Conservation (phyloP, 2,888 invertebrate genomes). For the Ypsolopha scabrella region DNA sequence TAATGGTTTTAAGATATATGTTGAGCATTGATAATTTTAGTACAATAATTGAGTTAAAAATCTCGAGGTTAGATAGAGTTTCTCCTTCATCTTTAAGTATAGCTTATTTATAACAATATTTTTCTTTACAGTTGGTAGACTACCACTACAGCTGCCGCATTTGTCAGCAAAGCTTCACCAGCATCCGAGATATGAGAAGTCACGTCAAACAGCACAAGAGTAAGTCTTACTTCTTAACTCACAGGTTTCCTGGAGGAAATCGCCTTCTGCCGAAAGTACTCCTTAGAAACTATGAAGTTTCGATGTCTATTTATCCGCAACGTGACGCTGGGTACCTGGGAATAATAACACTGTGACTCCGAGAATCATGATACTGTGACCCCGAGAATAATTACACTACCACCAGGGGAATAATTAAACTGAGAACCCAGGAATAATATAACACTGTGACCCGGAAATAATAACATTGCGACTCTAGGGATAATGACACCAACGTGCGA, state of each 20-base stretch:
- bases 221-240: conserved; percentile 14
- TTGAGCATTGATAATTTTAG: no score
- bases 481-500: not conserved
- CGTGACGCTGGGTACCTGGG: not conserved
- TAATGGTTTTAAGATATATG: no score
- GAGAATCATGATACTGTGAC: no score
- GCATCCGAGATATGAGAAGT: conserved; percentile 28
- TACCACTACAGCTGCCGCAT: conserved; percentile 53
- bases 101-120: not conserved
- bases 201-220: conserved; percentile 38
- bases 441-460: not conserved
- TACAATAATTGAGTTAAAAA: no score
- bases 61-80: no score
- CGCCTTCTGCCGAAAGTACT: not conserved
- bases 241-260: not conserved
- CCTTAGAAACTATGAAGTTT: not conserved
- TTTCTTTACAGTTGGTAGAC: conserved; percentile 29
- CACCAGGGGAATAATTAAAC: no score
- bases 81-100: no score
- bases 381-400: no score
- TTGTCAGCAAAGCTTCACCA: conserved; percentile 28
- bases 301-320: not conserved
- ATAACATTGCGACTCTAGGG: not conserved
- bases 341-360: not conserved
- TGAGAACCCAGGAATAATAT: not conserved